Evolutionary conservation across 2,888 invertebrate genomes (phyloP).

Genomic region (Apamea sordens): DNA sequence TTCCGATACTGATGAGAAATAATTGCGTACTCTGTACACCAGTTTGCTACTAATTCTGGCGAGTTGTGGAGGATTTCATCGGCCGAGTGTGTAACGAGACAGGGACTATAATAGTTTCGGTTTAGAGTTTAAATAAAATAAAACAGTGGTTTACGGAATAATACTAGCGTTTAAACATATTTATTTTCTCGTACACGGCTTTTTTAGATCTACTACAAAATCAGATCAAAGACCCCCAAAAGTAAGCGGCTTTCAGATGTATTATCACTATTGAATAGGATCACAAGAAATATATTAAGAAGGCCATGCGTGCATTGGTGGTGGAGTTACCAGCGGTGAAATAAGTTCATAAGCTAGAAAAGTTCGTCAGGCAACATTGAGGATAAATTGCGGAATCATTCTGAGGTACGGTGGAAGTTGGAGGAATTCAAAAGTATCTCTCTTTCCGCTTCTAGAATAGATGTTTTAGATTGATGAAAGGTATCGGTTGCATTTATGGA

Average conservation of each 20-base stretch:
- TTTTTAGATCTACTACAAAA: not conserved
- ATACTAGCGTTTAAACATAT: not conserved
- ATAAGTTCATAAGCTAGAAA: constrained; percentile 51
- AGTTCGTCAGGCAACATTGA: constrained; percentile 33
- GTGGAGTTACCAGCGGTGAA: constrained; percentile 34
- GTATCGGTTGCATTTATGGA: not conserved
- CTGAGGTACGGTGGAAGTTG: constrained; percentile 21
- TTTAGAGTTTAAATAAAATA: constrained; percentile 21
- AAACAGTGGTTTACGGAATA: not conserved
- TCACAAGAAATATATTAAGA: constrained; percentile 32
- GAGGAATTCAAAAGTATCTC: constrained; percentile 34
- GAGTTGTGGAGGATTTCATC: constrained; percentile 32
- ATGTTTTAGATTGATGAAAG: not conserved
- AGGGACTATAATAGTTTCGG: constrained; percentile 24
- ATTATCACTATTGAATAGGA: constrained; percentile 9
- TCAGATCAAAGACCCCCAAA: constrained; percentile 24
- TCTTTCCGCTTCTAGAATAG: constrained; percentile 25
- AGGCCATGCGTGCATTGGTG: constrained; percentile 6
- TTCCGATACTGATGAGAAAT: constrained; percentile 65
- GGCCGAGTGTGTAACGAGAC: constrained; percentile 50
- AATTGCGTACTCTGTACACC: constrained; percentile 50
- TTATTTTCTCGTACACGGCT: too few relatives aligned
- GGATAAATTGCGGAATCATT: constrained; percentile 40
- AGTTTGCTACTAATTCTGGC: constrained; percentile 45
- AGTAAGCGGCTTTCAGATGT: constrained; percentile 30